Evolutionary conservation across 2,888 invertebrate genomes (phyloP), one percentile per base, ranked within the genome.

Genomic region (Ophion ventricosus): DNA sequence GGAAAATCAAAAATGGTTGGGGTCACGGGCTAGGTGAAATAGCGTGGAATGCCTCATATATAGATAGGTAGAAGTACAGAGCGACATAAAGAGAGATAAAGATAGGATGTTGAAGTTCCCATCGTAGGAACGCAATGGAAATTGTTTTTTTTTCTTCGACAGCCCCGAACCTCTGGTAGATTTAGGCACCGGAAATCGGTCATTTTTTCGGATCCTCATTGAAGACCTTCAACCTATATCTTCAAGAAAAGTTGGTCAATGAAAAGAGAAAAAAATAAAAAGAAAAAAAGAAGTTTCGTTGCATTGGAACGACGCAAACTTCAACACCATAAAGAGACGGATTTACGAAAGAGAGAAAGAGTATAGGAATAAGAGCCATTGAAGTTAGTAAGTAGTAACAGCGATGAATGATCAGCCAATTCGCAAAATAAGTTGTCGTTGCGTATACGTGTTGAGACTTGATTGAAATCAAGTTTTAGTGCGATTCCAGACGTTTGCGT

Each of bases 371-470:
- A 11, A 20, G 43, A 66, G 64, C 72, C 56, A 57, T 73, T 57
- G 63, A 66, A 73, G 64, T 64, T 66, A 49, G 43, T 66, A 66
- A 80, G 40, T 73, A 80, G 80, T 66, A 57, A 79, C 81, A 84
- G 84, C 78, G 70, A 79, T 61, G 23, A 74, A 66, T 78, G 40
- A n/a, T 75, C 84, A 84, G 84, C 78, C 75, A 77, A 35, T 49
- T 56, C 63, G 64, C 26, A 73, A 66, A 73, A 25, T 0, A 40
- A 57, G 7, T 17, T 8, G n/a, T 5, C 1, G 14, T 26, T 49
- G 14, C 14, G 49, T 49, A 8, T 40, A 26, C 25, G 61, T 49
- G 57, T 63, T 17, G 43, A 80, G 43, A 74, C n/a, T 70, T n/a
- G 57, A 72, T 8, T 76, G 67, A 73, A 43, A 63, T 67, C 66